Conservation (phyloP, 2,113 vertebrate genomes). For the Arenaria interpres region DNA sequence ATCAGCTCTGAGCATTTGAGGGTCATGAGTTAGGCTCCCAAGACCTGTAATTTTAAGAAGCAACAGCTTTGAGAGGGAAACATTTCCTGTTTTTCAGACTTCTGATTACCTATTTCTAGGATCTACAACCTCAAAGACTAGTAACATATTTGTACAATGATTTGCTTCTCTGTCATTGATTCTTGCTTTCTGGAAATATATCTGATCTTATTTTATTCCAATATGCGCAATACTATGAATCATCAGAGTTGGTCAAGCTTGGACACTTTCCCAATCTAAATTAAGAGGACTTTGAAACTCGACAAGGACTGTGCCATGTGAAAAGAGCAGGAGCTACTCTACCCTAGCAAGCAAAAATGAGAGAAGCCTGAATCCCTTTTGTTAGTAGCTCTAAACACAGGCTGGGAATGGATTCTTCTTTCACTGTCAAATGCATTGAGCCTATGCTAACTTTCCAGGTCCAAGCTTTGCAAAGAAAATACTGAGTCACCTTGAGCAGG, state of each 20-base stretch:
- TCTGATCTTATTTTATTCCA: background rate
- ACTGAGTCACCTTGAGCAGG: background rate
- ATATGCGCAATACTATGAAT: background rate
- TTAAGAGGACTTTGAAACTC: background rate
- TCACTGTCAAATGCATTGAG: background rate
- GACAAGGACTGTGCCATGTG: background rate
- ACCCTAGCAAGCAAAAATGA: background rate
- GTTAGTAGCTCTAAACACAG: background rate
- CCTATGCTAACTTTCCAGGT: background rate
- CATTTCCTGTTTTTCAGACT: background rate
- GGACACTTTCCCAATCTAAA: background rate
- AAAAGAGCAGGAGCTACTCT: background rate
- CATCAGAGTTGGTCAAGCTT: background rate
- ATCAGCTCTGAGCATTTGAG: background rate
- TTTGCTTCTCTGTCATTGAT: background rate
- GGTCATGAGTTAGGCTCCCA: background rate
- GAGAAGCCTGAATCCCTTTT: background rate
- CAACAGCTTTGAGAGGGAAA: fast-evolving
- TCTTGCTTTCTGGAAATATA: background rate
- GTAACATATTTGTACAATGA: background rate
- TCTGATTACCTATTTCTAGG: background rate
- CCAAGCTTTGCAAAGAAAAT: background rate
- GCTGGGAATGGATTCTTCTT: background rate
- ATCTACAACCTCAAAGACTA: background rate
- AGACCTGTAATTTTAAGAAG: background rate